Percentiles rank a stretch among this genome's conserved stretches.
Evolutionary conservation across 2,888 invertebrate genomes (phyloP).

Genomic region (Cenopis cana): DNA sequence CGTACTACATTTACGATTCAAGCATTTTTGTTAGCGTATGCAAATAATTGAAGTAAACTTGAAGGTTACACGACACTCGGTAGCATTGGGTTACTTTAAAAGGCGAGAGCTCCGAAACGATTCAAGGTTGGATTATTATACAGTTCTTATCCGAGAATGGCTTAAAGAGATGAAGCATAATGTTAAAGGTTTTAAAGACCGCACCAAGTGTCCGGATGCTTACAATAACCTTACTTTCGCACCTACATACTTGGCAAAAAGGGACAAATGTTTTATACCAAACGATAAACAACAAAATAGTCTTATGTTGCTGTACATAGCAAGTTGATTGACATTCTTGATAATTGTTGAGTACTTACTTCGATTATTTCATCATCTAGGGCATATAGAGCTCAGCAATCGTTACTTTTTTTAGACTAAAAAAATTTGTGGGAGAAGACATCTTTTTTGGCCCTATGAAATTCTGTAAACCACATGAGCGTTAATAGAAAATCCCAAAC

Average conservation of each 20-base stretch:
- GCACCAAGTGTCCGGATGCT: constrained; percentile 3
- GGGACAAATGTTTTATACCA: not conserved
- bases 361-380: too few relatives aligned
- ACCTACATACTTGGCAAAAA: too few relatives aligned
- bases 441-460: too few relatives aligned
- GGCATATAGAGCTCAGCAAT: too few relatives aligned
- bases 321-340: too few relatives aligned
- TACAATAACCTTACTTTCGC: not conserved
- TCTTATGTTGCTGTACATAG: too few relatives aligned
- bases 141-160: constrained; percentile 13
- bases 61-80: constrained; percentile 34
- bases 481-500: too few relatives aligned
- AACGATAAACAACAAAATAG: too few relatives aligned
- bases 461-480: too few relatives aligned
- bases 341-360: too few relatives aligned
- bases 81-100: constrained; percentile 46
- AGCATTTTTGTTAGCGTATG: constrained; percentile 31
- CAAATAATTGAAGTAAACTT: constrained; percentile 30
- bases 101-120: constrained; percentile 40
- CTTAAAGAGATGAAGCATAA: constrained; percentile 19
- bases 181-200: constrained; percentile 13
- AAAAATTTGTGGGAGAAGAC: too few relatives aligned
- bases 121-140: constrained; percentile 40
- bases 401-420: too few relatives aligned
- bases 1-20: constrained; percentile 17